Base-by-base conservation (phyloP, 2,113 vertebrate genomes). In the Gobius niger region DNA sequence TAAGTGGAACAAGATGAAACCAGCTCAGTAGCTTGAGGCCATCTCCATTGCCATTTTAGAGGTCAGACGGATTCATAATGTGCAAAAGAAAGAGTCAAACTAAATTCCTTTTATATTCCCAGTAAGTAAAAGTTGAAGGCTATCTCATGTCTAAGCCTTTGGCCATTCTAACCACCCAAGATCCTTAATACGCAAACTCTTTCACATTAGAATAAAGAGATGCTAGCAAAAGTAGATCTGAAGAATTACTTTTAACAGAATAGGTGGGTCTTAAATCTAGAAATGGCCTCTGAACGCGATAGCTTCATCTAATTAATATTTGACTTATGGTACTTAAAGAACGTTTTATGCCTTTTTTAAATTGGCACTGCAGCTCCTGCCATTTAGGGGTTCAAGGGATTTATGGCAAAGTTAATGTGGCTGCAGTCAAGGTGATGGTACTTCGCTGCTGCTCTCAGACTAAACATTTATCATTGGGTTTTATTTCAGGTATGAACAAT, bases 311-410 rank as follows among this genome's bases (percentile, higher is more conserved):
- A 87, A 89, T 92, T 91, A 86, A 86, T 85, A 77, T 85, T 72
- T 89, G 85, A 91, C 90, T 86, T 78, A 87, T 85, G 75, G 73
- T 81, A 82, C 82, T 84, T 90, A 72, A 76, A 75, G 68, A 87
- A 73, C 57, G 72, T 73, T 90, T 92, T 87, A 91, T 90, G 77
- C 74, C 41, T 73, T 83, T 76, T 86, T 86, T 89, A 87, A 57
- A 91, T 89, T 87, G 80, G 82, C 65, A 56, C 72, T 79, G 82
- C 79, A 73, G 73, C 77, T 88, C 81, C 87, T 92, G 90, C 87
- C 89, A 88, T 91, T 93, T 86, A 89, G 73, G 87, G 85, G 88
- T 88, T 91, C 88, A 82, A 60, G 76, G 78, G 77, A 86, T 91
- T 93, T 90, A 91, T 87, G 77, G 61, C 74, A 60, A 65, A 80